Conservation (phyloP, 2,888 invertebrate genomes). For the Baronia brevicornis region DNA sequence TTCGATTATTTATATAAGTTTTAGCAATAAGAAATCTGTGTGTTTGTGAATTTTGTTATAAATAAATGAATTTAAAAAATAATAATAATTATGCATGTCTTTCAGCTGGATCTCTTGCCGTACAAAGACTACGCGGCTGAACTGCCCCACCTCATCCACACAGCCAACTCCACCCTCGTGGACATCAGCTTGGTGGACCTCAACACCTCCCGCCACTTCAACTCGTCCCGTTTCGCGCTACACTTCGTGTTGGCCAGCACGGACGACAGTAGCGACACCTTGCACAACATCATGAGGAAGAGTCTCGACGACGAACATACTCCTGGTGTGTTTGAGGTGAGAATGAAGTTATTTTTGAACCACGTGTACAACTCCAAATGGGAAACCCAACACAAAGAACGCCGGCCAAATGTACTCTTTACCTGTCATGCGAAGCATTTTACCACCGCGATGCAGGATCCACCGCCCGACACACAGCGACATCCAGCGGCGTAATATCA, state of each 20-base stretch:
- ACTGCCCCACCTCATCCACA: conserved; percentile 79
- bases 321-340: conserved; percentile 83
- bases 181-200: conserved; percentile 77
- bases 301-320: conserved; percentile 83
- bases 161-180: conserved; percentile 78
- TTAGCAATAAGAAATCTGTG: no score
- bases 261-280: conserved; percentile 45
- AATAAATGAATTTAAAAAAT: background rate
- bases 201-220: conserved; percentile 54
- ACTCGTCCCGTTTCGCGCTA: conserved; percentile 76
- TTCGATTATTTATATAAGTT: no score
- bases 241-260: conserved; percentile 72
- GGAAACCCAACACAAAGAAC: no score
- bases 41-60: no score
- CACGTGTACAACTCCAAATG: no score
- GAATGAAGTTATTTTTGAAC: conserved; percentile 2
- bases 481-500: no score
- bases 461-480: background rate
- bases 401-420: no score
- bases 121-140: conserved; percentile 62
- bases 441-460: no score
- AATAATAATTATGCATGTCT: conserved; percentile 3
- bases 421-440: no score
- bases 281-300: conserved; percentile 59
- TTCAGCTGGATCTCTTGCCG: conserved; percentile 70